These are phyloP conservation scores for Thyatira batis DNA, from an alignment of 2,888 invertebrate genomes.

Conservation along the genomic window DNA sequence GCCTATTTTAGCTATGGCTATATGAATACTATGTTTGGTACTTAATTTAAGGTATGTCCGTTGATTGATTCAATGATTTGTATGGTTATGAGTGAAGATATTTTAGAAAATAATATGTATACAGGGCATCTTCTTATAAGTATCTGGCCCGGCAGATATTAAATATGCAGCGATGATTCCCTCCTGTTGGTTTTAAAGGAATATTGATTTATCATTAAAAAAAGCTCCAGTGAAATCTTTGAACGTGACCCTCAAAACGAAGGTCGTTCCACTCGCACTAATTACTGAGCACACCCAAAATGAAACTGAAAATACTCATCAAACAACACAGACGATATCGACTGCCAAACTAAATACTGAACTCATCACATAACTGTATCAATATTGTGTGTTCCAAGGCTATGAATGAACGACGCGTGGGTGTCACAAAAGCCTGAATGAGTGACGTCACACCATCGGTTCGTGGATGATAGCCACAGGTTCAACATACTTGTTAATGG, in stretches of 20 bases:
- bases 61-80: no score
- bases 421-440: conserved; percentile 33
- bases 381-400: conserved; percentile 16
- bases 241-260: neutral
- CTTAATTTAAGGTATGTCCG: no score
- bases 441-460: conserved; percentile 27
- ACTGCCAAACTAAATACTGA: conserved; percentile 12
- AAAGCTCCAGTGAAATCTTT: neutral
- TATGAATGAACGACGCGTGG: conserved; percentile 34
- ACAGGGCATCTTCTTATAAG: no score
- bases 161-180: neutral
- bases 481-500: conserved; percentile 25
- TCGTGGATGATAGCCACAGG: conserved; percentile 22
- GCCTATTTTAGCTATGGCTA: no score
- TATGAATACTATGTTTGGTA: no score
- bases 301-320: neutral
- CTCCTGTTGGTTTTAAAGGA: neutral
- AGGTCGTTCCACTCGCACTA: neutral
- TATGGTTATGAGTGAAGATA: no score
- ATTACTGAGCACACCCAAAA: neutral
- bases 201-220: no score
- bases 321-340: neutral
- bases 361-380: conserved; percentile 19
- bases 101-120: no score
- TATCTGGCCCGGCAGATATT: no score